These are phyloP conservation scores for Grantiella picta DNA, from an alignment of 2,113 vertebrate species.

Conservation along the genomic window DNA sequence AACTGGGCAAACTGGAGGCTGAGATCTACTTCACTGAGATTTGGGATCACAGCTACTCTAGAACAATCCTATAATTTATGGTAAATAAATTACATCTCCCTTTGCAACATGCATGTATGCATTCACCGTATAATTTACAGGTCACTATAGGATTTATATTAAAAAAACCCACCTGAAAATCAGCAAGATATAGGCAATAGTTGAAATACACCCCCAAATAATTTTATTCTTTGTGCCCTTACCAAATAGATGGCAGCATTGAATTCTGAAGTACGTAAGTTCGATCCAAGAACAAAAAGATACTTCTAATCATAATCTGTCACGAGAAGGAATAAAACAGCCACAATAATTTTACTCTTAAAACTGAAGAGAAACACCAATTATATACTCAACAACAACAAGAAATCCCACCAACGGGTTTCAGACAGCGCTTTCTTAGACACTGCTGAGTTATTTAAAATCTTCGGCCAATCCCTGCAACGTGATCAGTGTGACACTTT, in stretches of 20 bases:
- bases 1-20: background rate
- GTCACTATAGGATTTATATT: background rate
- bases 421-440: background rate
- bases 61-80: background rate
- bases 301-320: conserved; percentile 99
- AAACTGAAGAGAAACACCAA: background rate
- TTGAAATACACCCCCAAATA: background rate
- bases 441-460: background rate
- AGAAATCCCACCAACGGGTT: background rate
- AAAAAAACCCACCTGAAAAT: background rate
- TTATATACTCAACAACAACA: background rate
- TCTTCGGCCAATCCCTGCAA: background rate
- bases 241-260: conserved; percentile 99
- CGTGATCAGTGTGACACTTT: background rate
- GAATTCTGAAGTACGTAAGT: conserved; percentile 99
- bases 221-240: conserved; percentile 61
- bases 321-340: conserved; percentile 28
- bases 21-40: background rate
- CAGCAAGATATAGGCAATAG: background rate
- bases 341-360: background rate
- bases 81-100: background rate
- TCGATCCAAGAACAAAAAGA: conserved; percentile 99
- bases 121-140: background rate
- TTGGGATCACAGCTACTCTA: background rate
- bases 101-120: background rate